Base-by-base conservation (phyloP, 2,888 invertebrate species). In the Anoncus sp. region DNA sequence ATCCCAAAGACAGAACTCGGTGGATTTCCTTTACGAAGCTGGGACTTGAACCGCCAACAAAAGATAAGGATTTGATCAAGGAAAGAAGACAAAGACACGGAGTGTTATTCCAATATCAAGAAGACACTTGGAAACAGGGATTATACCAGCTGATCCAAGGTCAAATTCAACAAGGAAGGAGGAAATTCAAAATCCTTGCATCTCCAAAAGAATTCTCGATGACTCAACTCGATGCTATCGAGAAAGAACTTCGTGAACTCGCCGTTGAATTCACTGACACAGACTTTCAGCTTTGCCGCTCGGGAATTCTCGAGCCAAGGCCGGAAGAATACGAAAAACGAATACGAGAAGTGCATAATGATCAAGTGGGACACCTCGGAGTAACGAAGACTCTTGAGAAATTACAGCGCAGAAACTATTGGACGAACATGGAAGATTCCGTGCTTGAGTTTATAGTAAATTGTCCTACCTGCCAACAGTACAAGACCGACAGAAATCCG, bases 281-380 rank as follows among this genome's bases (percentile, higher is more conserved):
- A 9, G 47, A 63, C 63, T 35, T 63, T 14, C 63, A 63, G 16
- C 20, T 63, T 20, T 35, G 49, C 12, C 63, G 63, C 20, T 31
- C 47, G 20, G 63, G 63, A 7, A 22, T 63, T 18, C 24, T 59
- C 9, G 70, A 70, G 6, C 51, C 47, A 27, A 35, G 31, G 22
- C 70, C 60, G 10, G 60, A 70, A 3, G 47, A 70, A 45, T 45
- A 59, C 14, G 49, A 62, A 10, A 51, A 71, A 62, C 27, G 47
- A 10, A 60, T 62, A n/a, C 38, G 62, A 6, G 47, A 47, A 10
- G n/a, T 62, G 51, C 38, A 38, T 27, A 63, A 49, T 16, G 49
- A 71, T 6, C 71, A 35, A 12, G 43, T 70, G 6, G 59, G 70
- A 24, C 59, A 59, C 35, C 63, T 63, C 35, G 63, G 71, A 14